Conservation (phyloP, 2,797 vertebrate genomes). For the Columba guinea region DNA sequence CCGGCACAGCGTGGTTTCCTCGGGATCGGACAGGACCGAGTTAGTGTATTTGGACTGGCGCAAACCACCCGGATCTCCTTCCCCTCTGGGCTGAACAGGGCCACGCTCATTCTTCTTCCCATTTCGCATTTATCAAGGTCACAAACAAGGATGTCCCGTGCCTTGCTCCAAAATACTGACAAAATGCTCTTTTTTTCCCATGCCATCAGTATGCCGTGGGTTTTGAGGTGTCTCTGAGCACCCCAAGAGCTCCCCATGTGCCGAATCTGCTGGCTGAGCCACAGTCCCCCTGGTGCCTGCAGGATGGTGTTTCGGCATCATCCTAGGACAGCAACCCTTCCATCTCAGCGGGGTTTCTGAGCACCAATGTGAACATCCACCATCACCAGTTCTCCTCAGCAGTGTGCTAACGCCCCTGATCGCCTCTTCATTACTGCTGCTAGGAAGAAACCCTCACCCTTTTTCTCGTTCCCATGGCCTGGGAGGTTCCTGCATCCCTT, state of each 20-base stretch:
- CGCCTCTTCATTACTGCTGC: accelerated
- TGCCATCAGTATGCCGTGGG: accelerated
- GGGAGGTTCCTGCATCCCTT: neutral
- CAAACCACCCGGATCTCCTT: accelerated
- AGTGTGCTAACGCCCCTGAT: neutral
- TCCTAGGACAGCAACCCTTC: neutral
- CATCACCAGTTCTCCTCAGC: neutral
- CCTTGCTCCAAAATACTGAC: neutral
- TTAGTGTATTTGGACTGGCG: accelerated
- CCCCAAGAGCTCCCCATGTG: accelerated
- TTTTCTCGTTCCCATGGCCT: neutral
- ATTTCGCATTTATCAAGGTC: neutral
- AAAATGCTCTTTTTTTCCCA: neutral
- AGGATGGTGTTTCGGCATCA: neutral
- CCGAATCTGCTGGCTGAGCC: neutral
- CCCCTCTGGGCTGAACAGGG: neutral
- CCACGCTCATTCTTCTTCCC: neutral
- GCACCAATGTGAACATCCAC: neutral
- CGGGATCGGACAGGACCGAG: accelerated
- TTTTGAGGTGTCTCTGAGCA: neutral
- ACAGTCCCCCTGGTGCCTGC: neutral
- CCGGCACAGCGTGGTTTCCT: neutral
- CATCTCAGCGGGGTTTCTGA: neutral
- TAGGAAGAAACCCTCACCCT: accelerated
- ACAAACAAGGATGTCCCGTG: accelerated